Percentiles rank a stretch among this genome's conserved stretches.
Evolutionary conservation across 1,140 invertebrate genomes (phyloP).

Genomic region (Neodiprion virginianus): DNA sequence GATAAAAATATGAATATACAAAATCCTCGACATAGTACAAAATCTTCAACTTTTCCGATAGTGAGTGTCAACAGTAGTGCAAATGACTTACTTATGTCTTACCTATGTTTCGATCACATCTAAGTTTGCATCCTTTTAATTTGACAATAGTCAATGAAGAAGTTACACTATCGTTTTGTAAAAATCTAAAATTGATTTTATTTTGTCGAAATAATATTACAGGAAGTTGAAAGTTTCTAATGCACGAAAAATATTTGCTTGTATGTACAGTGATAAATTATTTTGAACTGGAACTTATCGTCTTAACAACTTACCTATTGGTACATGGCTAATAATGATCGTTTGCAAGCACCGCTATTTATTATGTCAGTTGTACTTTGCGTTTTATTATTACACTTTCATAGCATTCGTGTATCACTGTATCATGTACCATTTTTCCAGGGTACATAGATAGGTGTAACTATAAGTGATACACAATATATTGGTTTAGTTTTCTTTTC

Average conservation of each 20-base stretch:
- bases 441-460: constrained; percentile 34
- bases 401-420: constrained; percentile 37
- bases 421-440: constrained; percentile 40
- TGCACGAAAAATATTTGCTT: background rate
- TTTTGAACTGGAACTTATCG: background rate
- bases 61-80: constrained; percentile 39
- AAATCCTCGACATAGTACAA: constrained; percentile 62
- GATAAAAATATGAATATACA: constrained; percentile 46
- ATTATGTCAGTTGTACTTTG: background rate
- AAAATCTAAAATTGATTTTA: constrained; percentile 12
- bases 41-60: constrained; percentile 52
- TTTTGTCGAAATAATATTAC: too few species aligned
- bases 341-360: background rate
- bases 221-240: background rate
- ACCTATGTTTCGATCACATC: constrained; percentile 19
- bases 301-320: background rate
- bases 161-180: constrained; percentile 14
- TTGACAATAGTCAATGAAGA: constrained; percentile 24
- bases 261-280: background rate
- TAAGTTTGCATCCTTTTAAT: constrained; percentile 23
- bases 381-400: too few species aligned
- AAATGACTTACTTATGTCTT: constrained; percentile 32
- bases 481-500: background rate
- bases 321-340: background rate
- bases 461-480: background rate